Evolutionary conservation across 2,797 vertebrate species (phyloP).

Genomic region (Petrocephalus sullivani): DNA sequence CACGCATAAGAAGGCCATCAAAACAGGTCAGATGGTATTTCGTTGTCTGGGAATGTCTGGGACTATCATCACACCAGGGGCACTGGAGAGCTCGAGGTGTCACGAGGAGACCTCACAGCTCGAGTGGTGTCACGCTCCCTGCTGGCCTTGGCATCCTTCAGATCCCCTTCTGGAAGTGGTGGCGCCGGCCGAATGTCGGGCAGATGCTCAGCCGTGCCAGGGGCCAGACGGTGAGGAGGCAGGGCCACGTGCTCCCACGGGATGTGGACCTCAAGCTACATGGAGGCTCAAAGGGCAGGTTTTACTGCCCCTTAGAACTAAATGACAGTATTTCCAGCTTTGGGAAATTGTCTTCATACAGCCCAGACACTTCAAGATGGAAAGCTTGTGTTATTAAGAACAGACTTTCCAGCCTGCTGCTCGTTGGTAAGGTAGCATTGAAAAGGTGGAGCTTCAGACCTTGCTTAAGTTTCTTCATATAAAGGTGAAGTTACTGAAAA

Average conservation of each 20-base stretch:
- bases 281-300: background rate
- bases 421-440: background rate
- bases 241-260: background rate
- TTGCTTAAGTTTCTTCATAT: background rate
- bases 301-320: background rate
- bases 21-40: background rate
- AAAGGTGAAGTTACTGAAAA: background rate
- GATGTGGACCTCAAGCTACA: background rate
- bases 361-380: background rate
- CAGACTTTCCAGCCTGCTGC: background rate
- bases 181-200: background rate
- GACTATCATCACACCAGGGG: background rate
- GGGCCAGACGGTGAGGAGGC: background rate
- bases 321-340: background rate
- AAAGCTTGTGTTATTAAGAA: conserved; percentile 9
- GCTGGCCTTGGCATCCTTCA: background rate
- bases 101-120: background rate
- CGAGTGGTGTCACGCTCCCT: background rate
- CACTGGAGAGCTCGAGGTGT: background rate
- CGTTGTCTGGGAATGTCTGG: background rate
- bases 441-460: background rate
- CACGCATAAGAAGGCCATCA: background rate
- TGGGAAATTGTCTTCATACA: background rate
- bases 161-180: background rate
- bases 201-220: background rate